Percentiles rank a stretch among this genome's conserved stretches.
phyloP scores from a whole-genome alignment of 2,797 vertebrate species.

The Gadopsis marmoratus region DNA sequence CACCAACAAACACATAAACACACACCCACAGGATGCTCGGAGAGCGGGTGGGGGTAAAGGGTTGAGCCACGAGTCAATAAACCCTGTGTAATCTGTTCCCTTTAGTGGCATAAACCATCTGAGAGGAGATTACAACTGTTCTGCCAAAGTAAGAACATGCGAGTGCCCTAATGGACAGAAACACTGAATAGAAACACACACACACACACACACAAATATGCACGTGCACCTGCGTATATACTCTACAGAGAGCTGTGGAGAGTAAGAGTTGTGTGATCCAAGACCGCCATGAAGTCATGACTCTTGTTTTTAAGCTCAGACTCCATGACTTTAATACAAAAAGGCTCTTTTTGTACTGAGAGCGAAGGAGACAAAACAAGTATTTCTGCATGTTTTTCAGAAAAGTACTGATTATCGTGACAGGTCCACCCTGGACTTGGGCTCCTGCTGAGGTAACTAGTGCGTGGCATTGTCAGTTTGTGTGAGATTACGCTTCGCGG shows the following conservation, averaged over 20 bases:
- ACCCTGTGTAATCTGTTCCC: conserved; percentile 84
- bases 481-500: conserved; percentile 74
- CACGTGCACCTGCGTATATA: conserved; percentile 28
- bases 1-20: conserved; percentile 48
- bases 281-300: conserved; percentile 38
- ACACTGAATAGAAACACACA: conserved; percentile 59
- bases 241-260: conserved; percentile 6
- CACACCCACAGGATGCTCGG: conserved; percentile 59
- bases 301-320: conserved; percentile 36
- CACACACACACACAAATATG: conserved; percentile 16
- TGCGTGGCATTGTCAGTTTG: conserved; percentile 75
- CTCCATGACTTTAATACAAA: conserved; percentile 51
- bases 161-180: conserved; percentile 77
- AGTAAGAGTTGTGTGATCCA: conserved; percentile 17
- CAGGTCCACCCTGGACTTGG: conserved; percentile 58
- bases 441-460: conserved; percentile 72
- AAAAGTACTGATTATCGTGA: conserved; percentile 68
- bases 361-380: conserved; percentile 17
- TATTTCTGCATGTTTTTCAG: conserved; percentile 54
- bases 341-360: conserved; percentile 45
- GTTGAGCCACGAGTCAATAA: conserved; percentile 80
- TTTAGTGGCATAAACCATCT: conserved; percentile 84
- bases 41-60: conserved; percentile 65
- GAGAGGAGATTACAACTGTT: conserved; percentile 83
- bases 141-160: conserved; percentile 79